Percentiles rank a stretch among this genome's conserved stretches.
Evolutionary conservation across 1,140 invertebrate species (phyloP).

Genomic region (Musca domestica): DNA sequence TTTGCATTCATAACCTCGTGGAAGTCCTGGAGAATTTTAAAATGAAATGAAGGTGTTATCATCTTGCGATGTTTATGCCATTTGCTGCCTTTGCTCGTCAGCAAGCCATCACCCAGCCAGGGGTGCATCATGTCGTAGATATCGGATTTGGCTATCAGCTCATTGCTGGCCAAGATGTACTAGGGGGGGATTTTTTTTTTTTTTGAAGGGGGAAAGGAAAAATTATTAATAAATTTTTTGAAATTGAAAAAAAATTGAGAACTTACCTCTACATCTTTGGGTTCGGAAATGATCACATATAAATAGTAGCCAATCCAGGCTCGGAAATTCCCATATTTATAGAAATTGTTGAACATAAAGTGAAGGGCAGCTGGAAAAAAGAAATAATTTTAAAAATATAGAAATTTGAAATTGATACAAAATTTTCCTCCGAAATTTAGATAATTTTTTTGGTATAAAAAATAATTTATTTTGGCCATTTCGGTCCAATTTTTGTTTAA

Average conservation of each 20-base stretch:
- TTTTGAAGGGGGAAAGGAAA: slow-evolving; percentile 26
- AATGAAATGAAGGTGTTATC: slow-evolving; percentile 82
- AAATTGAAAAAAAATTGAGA: not conserved
- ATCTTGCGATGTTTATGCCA: slow-evolving; percentile 50
- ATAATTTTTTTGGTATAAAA: too few relatives aligned
- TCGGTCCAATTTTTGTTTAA: too few relatives aligned
- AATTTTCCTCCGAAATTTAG: too few relatives aligned
- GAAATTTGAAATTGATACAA: not conserved
- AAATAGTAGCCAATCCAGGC: too few relatives aligned
- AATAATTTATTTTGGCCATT: too few relatives aligned
- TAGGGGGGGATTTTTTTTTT: slow-evolving; percentile 30
- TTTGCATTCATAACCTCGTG: slow-evolving; percentile 70
- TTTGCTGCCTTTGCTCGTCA: slow-evolving; percentile 45
- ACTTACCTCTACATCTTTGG: slow-evolving; percentile 15
- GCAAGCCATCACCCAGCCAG: slow-evolving; percentile 54
- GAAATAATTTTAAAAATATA: not conserved
- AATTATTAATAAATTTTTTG: not conserved
- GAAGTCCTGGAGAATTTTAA: slow-evolving; percentile 76
- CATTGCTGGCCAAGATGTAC: slow-evolving; percentile 31
- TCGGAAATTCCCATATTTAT: slow-evolving; percentile 10
- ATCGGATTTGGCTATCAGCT: slow-evolving; percentile 42
- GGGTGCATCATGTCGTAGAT: slow-evolving; percentile 53
- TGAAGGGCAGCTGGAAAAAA: slow-evolving; percentile 28
- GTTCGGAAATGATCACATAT: slow-evolving; percentile 11
- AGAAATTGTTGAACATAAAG: slow-evolving; percentile 33